Percentiles rank a stretch among this genome's conserved stretches.
Conservation (phyloP, 2,797 vertebrate species). For the Agapornis canus region DNA sequence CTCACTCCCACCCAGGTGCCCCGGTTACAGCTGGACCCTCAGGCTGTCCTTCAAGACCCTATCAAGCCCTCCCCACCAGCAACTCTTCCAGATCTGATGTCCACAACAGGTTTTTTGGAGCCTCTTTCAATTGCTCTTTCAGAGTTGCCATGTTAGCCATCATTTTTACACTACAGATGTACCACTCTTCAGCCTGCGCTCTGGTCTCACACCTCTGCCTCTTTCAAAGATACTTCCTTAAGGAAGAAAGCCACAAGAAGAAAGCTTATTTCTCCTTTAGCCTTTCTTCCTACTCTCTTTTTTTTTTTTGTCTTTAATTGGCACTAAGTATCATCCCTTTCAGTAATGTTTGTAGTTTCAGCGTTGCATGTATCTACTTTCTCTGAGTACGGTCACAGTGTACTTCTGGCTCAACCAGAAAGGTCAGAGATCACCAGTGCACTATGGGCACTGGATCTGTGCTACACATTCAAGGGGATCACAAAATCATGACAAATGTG, state of each 20-base stretch:
- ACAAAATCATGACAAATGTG: neutral
- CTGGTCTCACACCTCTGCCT: neutral
- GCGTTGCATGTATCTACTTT: neutral
- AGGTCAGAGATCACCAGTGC: neutral
- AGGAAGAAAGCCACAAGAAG: neutral
- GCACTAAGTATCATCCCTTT: neutral
- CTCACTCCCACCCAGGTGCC: rapidly evolving
- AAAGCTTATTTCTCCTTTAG: neutral
- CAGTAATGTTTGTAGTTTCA: neutral
- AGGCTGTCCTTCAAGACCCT: neutral
- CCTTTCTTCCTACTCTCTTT: neutral
- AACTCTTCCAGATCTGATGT: neutral
- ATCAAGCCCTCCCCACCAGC: too few relatives aligned
- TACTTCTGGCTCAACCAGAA: neutral
- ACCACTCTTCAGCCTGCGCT: neutral
- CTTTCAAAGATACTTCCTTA: neutral
- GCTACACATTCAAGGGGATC: neutral
- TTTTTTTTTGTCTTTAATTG: neutral
- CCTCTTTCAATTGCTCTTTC: neutral
- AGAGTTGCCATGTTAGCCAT: neutral
- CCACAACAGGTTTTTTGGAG: neutral
- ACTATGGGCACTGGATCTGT: rapidly evolving
- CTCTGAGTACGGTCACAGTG: neutral
- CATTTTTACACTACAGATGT: neutral
- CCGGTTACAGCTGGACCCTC: neutral